Evolutionary conservation across 1,140 invertebrate species (phyloP), one percentile per base, ranked within the genome.

Genomic region (Babylonia areolata): DNA sequence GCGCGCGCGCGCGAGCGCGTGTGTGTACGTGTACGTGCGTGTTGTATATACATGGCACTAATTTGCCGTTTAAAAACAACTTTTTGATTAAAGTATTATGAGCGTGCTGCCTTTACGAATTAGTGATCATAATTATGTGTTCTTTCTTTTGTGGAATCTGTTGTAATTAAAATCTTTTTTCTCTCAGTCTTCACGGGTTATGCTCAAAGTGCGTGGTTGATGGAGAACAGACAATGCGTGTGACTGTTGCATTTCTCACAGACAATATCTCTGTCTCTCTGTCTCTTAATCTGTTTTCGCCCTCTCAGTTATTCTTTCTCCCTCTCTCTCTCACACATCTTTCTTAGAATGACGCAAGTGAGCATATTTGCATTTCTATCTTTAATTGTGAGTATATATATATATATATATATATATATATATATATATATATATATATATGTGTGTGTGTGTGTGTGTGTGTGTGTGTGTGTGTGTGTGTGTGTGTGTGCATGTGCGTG

Each of bases 1-100:
- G 20, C 17, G 40, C 20, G 37, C 28, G 77, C 28, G 0, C 17
- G 35, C 31, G 5, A 23, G 80, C 1, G 42, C 0, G 51, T 81
- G 51, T 81, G 80, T 81, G 80, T 81, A 51, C 58, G 80, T 81
- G 80, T 81, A 37, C 58, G 79, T 51, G 79, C n/a, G 79, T 46
- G 46, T 54, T 51, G 40, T 51, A 40, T 81, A 6, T 54, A 23
- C 51, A 23, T 46, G 40, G 46, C 1, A 31, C 28, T 28, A 23
- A 81, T 69, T 20, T 69, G 64, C 28, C 5, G 9, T 20, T 69
- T 5, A 31, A 69, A 69, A 31, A 12, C 9, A 69, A 69, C 3
- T 20, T 23, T 69, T 69, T 69, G 9, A 3, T n/a, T 69, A 5
- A 31, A 31, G 11, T 23, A 5, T 69, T 69, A 5, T 17, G 64